Percentiles rank a stretch among this genome's conserved stretches.
phyloP scores from a whole-genome alignment of 2,113 vertebrate genomes.

The Gobio gobio region DNA sequence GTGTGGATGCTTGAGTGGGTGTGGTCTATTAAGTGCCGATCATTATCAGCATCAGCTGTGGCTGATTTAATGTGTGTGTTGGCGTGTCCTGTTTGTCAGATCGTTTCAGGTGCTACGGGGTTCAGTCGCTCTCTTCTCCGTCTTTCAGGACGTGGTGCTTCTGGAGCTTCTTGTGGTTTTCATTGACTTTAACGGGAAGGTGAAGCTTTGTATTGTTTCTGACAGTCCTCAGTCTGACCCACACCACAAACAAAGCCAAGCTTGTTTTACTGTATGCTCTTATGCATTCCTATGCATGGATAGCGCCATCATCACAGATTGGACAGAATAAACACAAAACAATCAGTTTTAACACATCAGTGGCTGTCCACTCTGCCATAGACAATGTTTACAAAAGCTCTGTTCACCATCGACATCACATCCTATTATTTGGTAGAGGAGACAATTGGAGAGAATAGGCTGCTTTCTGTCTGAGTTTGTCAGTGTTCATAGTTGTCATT shows the following conservation, averaged over 20 bases:
- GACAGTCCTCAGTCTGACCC: constrained; percentile 2
- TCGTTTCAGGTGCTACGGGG: too few species aligned
- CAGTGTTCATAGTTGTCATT: background rate
- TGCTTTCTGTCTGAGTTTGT: constrained; percentile 14
- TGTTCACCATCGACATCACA: background rate
- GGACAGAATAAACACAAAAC: background rate
- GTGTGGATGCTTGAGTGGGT: too few species aligned
- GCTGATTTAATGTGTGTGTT: too few species aligned
- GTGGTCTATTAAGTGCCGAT: too few species aligned
- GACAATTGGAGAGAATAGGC: constrained; percentile 2
- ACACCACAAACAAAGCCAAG: background rate
- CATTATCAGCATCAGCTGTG: too few species aligned
- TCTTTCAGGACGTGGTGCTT: too few species aligned
- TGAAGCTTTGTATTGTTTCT: constrained; percentile 8
- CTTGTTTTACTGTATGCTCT: constrained; percentile 8
- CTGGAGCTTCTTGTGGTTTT: too few species aligned
- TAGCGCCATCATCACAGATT: background rate
- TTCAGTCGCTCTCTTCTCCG: too few species aligned
- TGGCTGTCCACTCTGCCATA: background rate
- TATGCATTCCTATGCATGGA: background rate
- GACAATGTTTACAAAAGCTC: constrained; percentile 10
- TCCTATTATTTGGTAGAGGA: background rate
- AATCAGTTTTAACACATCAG: constrained; percentile 15
- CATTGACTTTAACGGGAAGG: constrained; percentile 29
- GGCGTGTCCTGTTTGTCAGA: too few species aligned